Evolutionary conservation across 2,797 vertebrate species (phyloP).

Genomic region (Tapirus indicus): DNA sequence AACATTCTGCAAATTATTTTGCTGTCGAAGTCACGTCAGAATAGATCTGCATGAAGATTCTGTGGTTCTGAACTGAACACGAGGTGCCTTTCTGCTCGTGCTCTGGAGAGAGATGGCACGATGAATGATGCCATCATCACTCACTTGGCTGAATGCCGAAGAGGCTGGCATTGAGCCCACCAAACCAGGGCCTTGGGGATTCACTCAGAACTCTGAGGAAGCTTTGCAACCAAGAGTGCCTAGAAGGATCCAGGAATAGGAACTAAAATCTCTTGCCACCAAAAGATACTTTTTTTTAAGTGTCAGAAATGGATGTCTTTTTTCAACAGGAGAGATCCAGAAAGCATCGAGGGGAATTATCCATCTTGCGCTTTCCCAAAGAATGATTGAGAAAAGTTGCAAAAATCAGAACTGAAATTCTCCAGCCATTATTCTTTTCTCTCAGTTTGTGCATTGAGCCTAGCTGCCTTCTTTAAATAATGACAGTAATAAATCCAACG

Average conservation of each 20-base stretch:
- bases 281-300: conserved; percentile 32
- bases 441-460: background rate
- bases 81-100: conserved; percentile 76
- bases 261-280: conserved; percentile 20
- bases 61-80: conserved; percentile 74
- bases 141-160: background rate
- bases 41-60: conserved; percentile 81
- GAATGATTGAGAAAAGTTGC: conserved; percentile 40
- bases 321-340: conserved; percentile 51
- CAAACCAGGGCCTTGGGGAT: background rate
- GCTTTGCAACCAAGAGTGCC: background rate
- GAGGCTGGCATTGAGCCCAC: background rate
- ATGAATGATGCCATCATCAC: conserved; percentile 76
- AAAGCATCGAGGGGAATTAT: conserved; percentile 28
- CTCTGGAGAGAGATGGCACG: conserved; percentile 79
- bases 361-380: conserved; percentile 21
- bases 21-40: conserved; percentile 80
- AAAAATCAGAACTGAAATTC: conserved; percentile 56
- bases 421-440: background rate
- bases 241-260: conserved; percentile 28
- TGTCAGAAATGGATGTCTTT: conserved; percentile 66
- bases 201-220: background rate
- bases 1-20: conserved; percentile 88
- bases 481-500: background rate
- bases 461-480: conserved; percentile 38